Evolutionary conservation across 2,797 vertebrate species (phyloP).

Genomic region (Dendrocincla fuliginosa): DNA sequence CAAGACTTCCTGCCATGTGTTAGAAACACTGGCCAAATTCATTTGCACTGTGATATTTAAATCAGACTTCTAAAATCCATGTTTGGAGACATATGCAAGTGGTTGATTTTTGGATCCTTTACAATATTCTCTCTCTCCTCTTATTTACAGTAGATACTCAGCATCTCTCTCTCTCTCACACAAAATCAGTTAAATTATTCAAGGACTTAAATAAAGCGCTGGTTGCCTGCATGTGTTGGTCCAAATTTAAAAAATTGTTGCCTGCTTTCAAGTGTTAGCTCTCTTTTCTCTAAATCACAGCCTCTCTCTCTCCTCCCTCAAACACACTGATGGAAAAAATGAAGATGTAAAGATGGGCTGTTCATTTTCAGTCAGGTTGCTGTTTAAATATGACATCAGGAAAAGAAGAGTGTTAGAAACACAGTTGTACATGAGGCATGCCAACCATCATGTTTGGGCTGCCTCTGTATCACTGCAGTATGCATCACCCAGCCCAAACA

Average conservation of each 20-base stretch:
- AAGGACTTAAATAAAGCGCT: background rate
- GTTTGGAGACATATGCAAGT: constrained; percentile 6
- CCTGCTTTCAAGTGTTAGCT: background rate
- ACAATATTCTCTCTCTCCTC: background rate
- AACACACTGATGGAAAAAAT: background rate
- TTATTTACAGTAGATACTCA: background rate
- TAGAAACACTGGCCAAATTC: background rate
- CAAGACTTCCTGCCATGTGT: background rate
- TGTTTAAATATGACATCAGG: constrained; percentile 31
- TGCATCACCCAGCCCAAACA: constrained; percentile 30
- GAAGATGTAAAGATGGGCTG: background rate
- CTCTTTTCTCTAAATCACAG: background rate
- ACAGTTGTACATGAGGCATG: constrained; percentile 3
- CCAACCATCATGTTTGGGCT: constrained; percentile 17
- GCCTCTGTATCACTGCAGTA: constrained; percentile 52
- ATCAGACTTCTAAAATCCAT: background rate
- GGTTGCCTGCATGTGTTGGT: background rate
- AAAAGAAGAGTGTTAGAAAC: constrained; percentile 33
- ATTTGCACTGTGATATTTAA: constrained; percentile 21
- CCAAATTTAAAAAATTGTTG: background rate
- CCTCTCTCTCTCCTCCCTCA: background rate
- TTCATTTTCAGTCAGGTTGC: constrained; percentile 11
- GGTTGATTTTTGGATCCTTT: constrained; percentile 19
- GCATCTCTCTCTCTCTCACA: background rate
- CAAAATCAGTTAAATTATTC: background rate